Base-by-base conservation (phyloP, 2,888 invertebrate species). In the Lobophora halterata region DNA sequence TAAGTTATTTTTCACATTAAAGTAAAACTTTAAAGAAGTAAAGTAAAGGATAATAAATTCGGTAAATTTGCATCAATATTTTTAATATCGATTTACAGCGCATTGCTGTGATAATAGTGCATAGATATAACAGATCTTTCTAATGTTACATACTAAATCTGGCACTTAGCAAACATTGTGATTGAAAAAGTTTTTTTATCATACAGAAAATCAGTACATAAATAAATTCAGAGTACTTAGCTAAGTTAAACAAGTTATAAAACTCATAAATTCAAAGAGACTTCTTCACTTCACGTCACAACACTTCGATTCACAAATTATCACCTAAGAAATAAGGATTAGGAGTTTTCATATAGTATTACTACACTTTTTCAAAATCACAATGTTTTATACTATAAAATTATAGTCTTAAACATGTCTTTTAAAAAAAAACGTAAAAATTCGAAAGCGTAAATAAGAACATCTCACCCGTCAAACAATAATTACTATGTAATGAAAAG, bases 111-210 rank as follows among this genome's bases (percentile, higher is more conserved):
- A 34, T 24, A 33, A 16, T 35, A 35, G 37, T 43, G 30, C 39
- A 47, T 29, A 9, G 21, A 16, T 27, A 45, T 36, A 47, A 52
- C 55, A 55, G 49, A 51, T 51, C 54, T 46, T 47, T 38, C 26
- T 38, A 44, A 43, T 44, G 29, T 52, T 53, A 33, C 41, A 49
- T 48, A 49, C 43, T 62, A 58, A 50, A 49, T 64, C 64, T 69
- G 68, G 61, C 64, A 66, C 65, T 49, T 10, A 27, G 17, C 9
- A 13, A 27, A 27, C 6, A 25, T n/a, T n/a, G n/a, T n/a, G n/a
- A n/a, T n/a, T n/a, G n/a, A n/a, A n/a, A n/a, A n/a, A n/a, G n/a
- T n/a, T n/a, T n/a, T n/a, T n/a, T n/a, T n/a, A n/a, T n/a, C n/a
- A n/a, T n/a, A n/a, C n/a, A n/a, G n/a, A n/a, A n/a, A n/a, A n/a